phyloP scores from a whole-genome alignment of 2,888 invertebrate genomes.

The Eupithecia dodoneata region DNA sequence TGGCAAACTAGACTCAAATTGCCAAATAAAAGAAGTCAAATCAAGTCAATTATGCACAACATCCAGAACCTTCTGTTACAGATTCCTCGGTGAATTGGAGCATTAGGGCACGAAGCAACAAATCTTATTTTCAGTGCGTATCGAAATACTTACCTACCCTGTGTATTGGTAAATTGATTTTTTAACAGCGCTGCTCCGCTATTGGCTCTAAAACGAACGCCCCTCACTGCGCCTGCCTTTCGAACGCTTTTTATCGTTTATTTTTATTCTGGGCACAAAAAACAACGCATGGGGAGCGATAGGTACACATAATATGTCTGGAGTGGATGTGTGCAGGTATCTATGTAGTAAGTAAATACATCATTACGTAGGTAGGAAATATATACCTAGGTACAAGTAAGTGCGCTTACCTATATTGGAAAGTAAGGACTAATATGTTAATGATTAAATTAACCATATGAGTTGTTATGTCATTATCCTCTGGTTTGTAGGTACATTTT shows the following conservation, averaged over 20 bases:
- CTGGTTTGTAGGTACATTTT: slow-evolving; percentile 7
- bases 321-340: background rate
- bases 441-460: background rate
- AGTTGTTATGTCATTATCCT: slow-evolving; percentile 25
- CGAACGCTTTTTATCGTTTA: slow-evolving; percentile 54
- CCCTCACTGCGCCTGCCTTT: slow-evolving; percentile 63
- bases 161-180: slow-evolving; percentile 48
- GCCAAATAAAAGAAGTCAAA: too few relatives aligned
- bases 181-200: slow-evolving; percentile 58
- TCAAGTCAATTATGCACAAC: background rate
- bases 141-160: background rate
- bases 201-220: slow-evolving; percentile 80
- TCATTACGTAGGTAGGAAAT: background rate
- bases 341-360: background rate
- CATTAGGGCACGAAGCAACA: background rate
- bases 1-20: too few relatives aligned
- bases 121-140: background rate
- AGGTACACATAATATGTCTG: background rate
- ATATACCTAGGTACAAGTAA: background rate
- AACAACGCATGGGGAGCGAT: slow-evolving; percentile 30
- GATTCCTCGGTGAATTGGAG: background rate
- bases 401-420: background rate
- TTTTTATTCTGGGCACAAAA: slow-evolving; percentile 53
- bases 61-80: background rate
- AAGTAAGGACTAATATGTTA: background rate